phyloP scores from a whole-genome alignment of 2,113 vertebrate species.

The Carassius gibelio region DNA sequence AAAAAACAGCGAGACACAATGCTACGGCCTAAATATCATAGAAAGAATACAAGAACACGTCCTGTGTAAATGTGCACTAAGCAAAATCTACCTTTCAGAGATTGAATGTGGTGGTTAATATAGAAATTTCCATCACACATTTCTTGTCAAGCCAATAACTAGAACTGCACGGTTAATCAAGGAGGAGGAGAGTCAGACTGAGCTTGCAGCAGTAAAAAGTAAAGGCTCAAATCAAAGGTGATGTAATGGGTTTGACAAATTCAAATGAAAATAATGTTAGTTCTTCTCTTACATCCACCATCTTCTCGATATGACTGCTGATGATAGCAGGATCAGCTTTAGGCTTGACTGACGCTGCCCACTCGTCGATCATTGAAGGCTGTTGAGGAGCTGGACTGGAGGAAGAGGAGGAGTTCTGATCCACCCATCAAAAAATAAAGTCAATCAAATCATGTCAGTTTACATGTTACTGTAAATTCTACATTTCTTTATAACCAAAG shows the following conservation, averaged over 20 bases:
- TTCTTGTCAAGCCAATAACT: too few relatives aligned
- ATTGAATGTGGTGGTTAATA: not conserved
- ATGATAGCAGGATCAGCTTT: slow-evolving; percentile 84
- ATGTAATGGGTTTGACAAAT: not conserved
- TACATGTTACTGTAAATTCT: not conserved
- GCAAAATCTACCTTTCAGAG: not conserved
- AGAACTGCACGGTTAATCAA: not conserved
- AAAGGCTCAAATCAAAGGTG: not conserved
- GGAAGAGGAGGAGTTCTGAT: slow-evolving; percentile 76
- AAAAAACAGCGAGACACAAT: not conserved
- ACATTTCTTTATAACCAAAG: not conserved
- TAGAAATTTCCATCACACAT: not conserved
- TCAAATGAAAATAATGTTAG: not conserved
- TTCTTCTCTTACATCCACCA: slow-evolving; percentile 83
- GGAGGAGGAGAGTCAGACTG: not conserved
- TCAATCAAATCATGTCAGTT: not conserved
- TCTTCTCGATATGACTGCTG: slow-evolving; percentile 89
- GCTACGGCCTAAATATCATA: not conserved
- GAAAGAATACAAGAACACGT: not conserved
- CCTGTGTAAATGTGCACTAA: not conserved
- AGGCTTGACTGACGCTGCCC: slow-evolving; percentile 85
- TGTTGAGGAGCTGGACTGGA: slow-evolving; percentile 72
- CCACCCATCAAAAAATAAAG: slow-evolving; percentile 38
- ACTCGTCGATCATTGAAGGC: slow-evolving; percentile 82
- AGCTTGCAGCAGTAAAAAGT: not conserved